phyloP scores from a whole-genome alignment of 2,797 vertebrate species.

The Sebastes jordani region DNA sequence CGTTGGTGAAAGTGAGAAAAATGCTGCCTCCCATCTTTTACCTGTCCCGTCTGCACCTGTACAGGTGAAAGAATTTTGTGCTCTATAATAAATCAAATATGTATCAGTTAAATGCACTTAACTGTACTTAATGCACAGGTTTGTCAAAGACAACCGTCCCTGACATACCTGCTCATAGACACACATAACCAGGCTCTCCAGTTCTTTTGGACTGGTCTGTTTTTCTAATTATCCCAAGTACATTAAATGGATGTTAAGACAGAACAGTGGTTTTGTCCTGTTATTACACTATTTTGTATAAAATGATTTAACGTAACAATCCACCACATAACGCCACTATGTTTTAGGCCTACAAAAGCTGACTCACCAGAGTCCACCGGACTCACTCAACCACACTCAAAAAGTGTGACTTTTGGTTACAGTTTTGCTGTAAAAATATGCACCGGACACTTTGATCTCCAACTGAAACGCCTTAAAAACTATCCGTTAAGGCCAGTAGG shows the following conservation, averaged over 20 bases:
- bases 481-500: neutral
- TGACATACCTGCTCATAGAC: neutral
- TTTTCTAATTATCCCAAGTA: neutral
- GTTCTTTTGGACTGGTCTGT: neutral
- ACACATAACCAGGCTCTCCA: neutral
- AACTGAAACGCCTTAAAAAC: neutral
- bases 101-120: neutral
- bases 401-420: neutral
- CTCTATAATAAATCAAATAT: neutral
- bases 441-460: neutral
- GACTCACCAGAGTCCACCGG: neutral
- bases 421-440: neutral
- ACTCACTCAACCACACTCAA: too few relatives aligned
- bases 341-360: neutral
- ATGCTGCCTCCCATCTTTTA: slow-evolving; percentile 32
- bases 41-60: slow-evolving; percentile 14
- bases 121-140: neutral
- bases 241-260: neutral
- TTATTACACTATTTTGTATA: neutral
- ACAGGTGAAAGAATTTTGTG: slow-evolving; percentile 44
- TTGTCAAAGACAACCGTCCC: neutral
- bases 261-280: neutral
- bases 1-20: slow-evolving; percentile 70
- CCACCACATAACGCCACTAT: neutral
- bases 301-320: neutral